Evolutionary conservation across 2,113 vertebrate genomes (phyloP).

Genomic region (Cyprinodon brontotheroides): DNA sequence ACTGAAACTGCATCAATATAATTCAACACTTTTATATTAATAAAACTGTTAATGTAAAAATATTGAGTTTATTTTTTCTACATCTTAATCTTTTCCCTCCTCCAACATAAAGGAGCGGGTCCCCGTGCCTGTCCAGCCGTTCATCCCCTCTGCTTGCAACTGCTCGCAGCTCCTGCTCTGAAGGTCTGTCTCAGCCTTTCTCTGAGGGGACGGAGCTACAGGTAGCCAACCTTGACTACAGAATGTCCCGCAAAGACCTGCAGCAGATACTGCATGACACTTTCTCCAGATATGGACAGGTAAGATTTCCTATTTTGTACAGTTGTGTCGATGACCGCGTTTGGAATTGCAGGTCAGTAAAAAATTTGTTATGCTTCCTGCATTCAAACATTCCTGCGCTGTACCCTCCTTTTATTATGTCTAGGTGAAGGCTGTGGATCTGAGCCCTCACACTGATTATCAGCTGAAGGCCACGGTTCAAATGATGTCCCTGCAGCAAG

Average conservation of each 20-base stretch:
- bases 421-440: conserved; percentile 83
- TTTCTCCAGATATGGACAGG: conserved; percentile 91
- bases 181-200: conserved; percentile 83
- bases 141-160: conserved; percentile 83
- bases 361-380: background rate
- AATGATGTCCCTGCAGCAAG: conserved; percentile 93
- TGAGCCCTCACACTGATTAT: conserved; percentile 96
- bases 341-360: background rate
- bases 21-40: rapidly evolving
- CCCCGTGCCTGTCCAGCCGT: conserved; percentile 88
- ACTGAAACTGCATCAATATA: conserved; percentile 12
- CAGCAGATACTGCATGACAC: conserved; percentile 87
- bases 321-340: no score
- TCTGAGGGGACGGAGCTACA: conserved; percentile 91
- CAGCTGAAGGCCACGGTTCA: conserved; percentile 91
- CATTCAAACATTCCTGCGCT: background rate
- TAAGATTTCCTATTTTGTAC: conserved; percentile 50
- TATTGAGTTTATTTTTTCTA: background rate
- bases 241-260: conserved; percentile 93
- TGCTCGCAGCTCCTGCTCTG: conserved; percentile 70
- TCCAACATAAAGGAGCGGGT: conserved; percentile 80
- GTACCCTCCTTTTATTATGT: conserved; percentile 1
- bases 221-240: conserved; percentile 94
- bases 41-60: background rate
- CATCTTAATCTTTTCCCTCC: background rate